A percentile compares a stretch with the other conserved stretches of the same genome.
Conservation (phyloP, 2,113 vertebrate genomes). For the Lampris incognitus region DNA sequence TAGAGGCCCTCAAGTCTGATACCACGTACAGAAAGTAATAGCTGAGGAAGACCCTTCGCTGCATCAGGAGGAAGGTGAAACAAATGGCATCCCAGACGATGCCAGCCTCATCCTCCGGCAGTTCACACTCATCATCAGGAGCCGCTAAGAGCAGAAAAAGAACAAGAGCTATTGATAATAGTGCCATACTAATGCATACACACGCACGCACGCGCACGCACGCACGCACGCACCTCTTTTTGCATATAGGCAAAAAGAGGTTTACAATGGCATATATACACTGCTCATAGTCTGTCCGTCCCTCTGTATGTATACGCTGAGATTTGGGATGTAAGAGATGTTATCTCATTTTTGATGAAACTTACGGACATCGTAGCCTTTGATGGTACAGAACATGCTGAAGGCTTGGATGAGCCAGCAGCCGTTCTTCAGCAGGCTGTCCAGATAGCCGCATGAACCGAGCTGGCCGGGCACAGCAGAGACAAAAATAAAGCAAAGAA, state of each 20-base stretch:
- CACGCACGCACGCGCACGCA: not conserved
- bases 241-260: too few species aligned
- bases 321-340: not conserved
- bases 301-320: too few species aligned
- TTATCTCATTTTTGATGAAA: conserved; percentile 2
- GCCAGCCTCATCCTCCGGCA: conserved; percentile 82
- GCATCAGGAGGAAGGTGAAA: conserved; percentile 82
- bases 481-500: not conserved
- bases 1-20: conserved; percentile 81
- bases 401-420: conserved; percentile 83
- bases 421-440: conserved; percentile 74
- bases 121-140: conserved; percentile 77
- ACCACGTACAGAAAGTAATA: conserved; percentile 84
- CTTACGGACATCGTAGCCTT: conserved; percentile 81
- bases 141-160: conserved; percentile 59
- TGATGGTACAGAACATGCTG: conserved; percentile 83
- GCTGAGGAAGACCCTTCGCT: conserved; percentile 82
- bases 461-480: conserved; percentile 59
- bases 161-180: conserved; percentile 12
- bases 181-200: not conserved
- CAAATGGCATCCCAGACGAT: conserved; percentile 84
- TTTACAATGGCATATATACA: too few species aligned
- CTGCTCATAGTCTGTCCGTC: too few species aligned
- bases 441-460: conserved; percentile 79
- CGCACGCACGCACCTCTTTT: not conserved